Evolutionary conservation across 2,113 vertebrate species (phyloP).

Genomic region (Pseudonaja textilis): DNA sequence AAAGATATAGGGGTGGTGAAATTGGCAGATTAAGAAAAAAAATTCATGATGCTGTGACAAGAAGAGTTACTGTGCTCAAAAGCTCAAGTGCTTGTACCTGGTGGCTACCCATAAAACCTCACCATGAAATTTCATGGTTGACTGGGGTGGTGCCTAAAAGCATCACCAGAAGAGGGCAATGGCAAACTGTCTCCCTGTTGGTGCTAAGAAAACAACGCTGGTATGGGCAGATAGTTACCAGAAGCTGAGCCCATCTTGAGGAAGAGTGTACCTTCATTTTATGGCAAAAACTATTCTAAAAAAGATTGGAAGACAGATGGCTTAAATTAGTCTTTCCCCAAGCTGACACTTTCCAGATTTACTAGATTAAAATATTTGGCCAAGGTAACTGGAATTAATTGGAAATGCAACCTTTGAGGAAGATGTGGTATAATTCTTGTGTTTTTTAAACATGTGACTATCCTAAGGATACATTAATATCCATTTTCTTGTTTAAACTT

Average conservation of each 20-base stretch:
- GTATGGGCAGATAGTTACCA: not conserved
- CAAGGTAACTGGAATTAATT: not conserved
- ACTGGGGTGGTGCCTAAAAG: not conserved
- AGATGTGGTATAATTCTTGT: not conserved
- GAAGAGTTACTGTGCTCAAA: not conserved
- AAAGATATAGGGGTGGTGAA: not conserved
- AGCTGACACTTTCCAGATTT: not conserved
- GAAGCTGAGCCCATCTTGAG: not conserved
- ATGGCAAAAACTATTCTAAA: not conserved
- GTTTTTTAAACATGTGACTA: not conserved
- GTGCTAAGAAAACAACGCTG: not conserved
- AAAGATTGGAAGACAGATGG: not conserved
- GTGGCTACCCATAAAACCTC: not conserved
- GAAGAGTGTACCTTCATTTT: not conserved
- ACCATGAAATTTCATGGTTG: not conserved
- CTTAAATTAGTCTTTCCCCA: not conserved
- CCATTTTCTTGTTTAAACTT: not conserved
- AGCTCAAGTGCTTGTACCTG: not conserved
- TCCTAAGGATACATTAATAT: not conserved
- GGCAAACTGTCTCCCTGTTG: not conserved
- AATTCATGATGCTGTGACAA: constrained; percentile 12
- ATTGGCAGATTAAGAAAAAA: not conserved
- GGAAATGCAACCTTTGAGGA: not conserved
- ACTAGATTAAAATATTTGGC: not conserved
- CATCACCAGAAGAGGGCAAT: not conserved